Conservation (phyloP, 2,113 vertebrate species). For the Progne subis region DNA sequence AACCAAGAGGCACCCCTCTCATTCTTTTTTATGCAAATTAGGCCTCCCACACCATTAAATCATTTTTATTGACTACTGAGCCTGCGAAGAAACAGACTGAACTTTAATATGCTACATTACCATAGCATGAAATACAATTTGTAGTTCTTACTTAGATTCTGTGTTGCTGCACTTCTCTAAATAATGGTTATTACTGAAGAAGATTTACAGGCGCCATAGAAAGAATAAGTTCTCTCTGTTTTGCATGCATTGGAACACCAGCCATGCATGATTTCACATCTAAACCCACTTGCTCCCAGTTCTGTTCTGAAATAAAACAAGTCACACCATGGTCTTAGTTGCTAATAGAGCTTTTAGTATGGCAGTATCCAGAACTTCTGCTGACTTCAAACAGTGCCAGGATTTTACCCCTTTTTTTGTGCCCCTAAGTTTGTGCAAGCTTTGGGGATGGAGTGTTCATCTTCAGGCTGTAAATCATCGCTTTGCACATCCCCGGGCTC, state of each 20-base stretch:
- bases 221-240: neutral
- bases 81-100: slow-evolving; percentile 7
- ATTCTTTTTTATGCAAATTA: slow-evolving; percentile 44
- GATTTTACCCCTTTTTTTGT: neutral
- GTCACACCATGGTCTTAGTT: neutral
- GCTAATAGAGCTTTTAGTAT: neutral
- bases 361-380: neutral
- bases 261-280: neutral
- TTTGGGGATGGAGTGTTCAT: neutral
- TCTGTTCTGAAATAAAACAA: neutral
- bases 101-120: slow-evolving; percentile 33
- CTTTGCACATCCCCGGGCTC: neutral
- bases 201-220: neutral
- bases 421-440: neutral
- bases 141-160: slow-evolving; percentile 52
- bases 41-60: slow-evolving; percentile 29
- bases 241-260: neutral
- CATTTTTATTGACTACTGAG: slow-evolving; percentile 38
- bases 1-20: slow-evolving; percentile 12
- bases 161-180: slow-evolving; percentile 30
- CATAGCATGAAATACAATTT: slow-evolving; percentile 42
- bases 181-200: slow-evolving; percentile 51
- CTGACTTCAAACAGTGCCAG: neutral
- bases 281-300: neutral
- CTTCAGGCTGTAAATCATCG: neutral